Conservation (phyloP, 1,140 invertebrate species). For the Calosoma granatense region DNA sequence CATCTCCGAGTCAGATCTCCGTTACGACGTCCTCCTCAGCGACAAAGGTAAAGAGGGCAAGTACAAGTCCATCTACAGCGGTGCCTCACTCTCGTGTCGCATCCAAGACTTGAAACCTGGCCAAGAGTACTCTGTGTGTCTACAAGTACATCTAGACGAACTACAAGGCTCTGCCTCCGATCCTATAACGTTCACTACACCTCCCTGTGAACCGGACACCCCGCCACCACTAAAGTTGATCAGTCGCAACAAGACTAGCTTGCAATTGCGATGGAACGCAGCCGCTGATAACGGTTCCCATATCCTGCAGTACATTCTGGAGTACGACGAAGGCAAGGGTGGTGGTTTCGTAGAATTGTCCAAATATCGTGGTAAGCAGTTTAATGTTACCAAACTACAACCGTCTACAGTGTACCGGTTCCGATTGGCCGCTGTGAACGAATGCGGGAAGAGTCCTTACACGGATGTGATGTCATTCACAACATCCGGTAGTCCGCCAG, state of each 20-base stretch:
- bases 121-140: slow-evolving; percentile 66
- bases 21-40: slow-evolving; percentile 64
- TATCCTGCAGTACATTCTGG: slow-evolving; percentile 65
- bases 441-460: slow-evolving; percentile 62
- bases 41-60: slow-evolving; percentile 65
- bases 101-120: slow-evolving; percentile 72
- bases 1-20: slow-evolving; percentile 48
- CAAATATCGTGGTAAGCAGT: slow-evolving; percentile 58
- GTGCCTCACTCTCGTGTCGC: slow-evolving; percentile 51
- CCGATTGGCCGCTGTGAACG: slow-evolving; percentile 71
- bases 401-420: slow-evolving; percentile 69
- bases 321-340: slow-evolving; percentile 62
- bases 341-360: slow-evolving; percentile 60
- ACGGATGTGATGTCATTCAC: slow-evolving; percentile 57
- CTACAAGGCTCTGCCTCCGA: slow-evolving; percentile 40
- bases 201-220: slow-evolving; percentile 54
- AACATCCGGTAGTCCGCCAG: slow-evolving; percentile 54
- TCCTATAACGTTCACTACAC: slow-evolving; percentile 47
- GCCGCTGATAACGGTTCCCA: slow-evolving; percentile 67
- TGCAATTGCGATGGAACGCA: slow-evolving; percentile 55
- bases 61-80: slow-evolving; percentile 71
- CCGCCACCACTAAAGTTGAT: slow-evolving; percentile 48
- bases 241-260: slow-evolving; percentile 44
- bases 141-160: slow-evolving; percentile 46
- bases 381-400: slow-evolving; percentile 56